These are phyloP conservation scores for Malurus splendens DNA, from an alignment of 2,797 vertebrate genomes.

Conservation along the genomic window DNA sequence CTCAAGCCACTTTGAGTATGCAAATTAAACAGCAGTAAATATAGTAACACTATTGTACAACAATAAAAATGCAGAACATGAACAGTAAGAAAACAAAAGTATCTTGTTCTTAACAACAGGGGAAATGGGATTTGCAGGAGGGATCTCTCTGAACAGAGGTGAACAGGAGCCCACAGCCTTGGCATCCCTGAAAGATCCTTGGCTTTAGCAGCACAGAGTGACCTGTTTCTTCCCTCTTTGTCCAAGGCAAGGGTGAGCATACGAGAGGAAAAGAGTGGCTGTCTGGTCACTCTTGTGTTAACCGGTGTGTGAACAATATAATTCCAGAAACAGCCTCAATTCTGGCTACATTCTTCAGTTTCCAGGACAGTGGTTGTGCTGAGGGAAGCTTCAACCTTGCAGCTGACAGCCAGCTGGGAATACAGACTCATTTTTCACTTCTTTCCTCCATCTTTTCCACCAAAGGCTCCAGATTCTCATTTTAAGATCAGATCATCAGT, in stretches of 20 bases:
- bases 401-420: background rate
- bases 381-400: background rate
- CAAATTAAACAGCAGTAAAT: background rate
- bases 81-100: background rate
- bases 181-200: background rate
- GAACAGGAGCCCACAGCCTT: background rate
- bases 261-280: background rate
- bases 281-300: background rate
- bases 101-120: background rate
- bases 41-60: background rate
- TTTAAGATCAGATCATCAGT: background rate
- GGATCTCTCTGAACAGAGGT: background rate
- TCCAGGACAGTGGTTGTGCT: background rate
- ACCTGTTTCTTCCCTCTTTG: background rate
- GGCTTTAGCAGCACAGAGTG: background rate
- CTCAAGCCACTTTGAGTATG: background rate
- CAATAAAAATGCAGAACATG: background rate
- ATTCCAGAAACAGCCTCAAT: background rate
- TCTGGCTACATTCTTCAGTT: background rate
- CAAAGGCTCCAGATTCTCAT: background rate
- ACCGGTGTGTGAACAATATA: accelerated
- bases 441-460: background rate
- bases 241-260: background rate
- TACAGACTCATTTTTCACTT: background rate
- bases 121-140: background rate